Evolutionary conservation across 2,113 vertebrate species (phyloP).

Genomic region (Brachyistius frenatus): DNA sequence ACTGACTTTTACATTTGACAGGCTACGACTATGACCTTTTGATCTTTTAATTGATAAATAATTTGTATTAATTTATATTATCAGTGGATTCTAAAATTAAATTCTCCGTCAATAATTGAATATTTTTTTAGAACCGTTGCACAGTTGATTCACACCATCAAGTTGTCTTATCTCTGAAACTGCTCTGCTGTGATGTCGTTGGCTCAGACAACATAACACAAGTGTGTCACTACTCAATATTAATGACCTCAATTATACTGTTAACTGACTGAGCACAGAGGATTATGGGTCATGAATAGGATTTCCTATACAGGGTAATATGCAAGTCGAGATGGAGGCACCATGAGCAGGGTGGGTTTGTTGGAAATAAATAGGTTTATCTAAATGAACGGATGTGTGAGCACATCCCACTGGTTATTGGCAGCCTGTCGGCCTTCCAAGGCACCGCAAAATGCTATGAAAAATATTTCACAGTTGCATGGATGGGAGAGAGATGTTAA

Average conservation of each 20-base stretch:
- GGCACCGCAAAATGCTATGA: neutral
- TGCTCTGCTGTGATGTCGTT: neutral
- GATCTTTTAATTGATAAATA: neutral
- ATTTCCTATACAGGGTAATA: slow-evolving; percentile 13
- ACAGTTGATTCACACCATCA: neutral
- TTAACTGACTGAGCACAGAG: slow-evolving; percentile 20
- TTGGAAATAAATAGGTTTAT: slow-evolving; percentile 5
- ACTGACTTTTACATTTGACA: too few relatives aligned
- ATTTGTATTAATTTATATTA: neutral
- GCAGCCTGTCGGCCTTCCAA: slow-evolving; percentile 18
- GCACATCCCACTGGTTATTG: neutral
- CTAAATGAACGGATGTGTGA: neutral
- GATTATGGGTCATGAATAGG: slow-evolving; percentile 22
- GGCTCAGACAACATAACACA: slow-evolving; percentile 1
- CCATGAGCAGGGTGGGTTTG: neutral
- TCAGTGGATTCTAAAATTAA: neutral
- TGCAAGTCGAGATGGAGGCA: neutral
- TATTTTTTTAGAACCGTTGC: neutral
- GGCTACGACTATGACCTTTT: neutral
- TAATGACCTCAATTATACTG: slow-evolving; percentile 28
- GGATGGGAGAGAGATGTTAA: too few relatives aligned
- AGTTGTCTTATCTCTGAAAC: neutral
- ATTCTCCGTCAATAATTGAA: neutral
- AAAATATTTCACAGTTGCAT: neutral
- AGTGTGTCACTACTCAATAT: neutral